These are phyloP conservation scores for Drosophila bocki DNA, from an alignment of 1,140 invertebrate species.

Conservation along the genomic window DNA sequence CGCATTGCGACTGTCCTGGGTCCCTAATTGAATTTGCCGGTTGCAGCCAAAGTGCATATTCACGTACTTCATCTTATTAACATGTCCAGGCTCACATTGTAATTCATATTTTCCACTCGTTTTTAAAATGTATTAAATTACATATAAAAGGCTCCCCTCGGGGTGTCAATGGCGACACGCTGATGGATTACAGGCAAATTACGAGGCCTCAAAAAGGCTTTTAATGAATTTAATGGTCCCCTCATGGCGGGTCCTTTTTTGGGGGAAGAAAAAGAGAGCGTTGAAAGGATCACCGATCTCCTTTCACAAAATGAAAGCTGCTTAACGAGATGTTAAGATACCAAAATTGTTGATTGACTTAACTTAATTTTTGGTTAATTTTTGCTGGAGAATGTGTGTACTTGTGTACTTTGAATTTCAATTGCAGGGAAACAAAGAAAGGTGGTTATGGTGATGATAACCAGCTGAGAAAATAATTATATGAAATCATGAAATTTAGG, in stretches of 20 bases:
- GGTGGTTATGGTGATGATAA: not conserved
- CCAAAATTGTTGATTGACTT: slow-evolving; percentile 10
- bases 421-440: slow-evolving; percentile 10
- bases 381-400: not conserved
- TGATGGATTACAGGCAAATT: slow-evolving; percentile 81
- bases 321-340: slow-evolving; percentile 44
- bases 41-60: slow-evolving; percentile 43
- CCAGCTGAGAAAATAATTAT: not conserved
- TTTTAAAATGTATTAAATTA: slow-evolving; percentile 24
- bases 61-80: slow-evolving; percentile 76
- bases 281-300: slow-evolving; percentile 47
- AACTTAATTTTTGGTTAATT: slow-evolving; percentile 1
- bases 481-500: not conserved
- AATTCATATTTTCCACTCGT: slow-evolving; percentile 52
- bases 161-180: slow-evolving; percentile 63
- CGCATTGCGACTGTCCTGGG: slow-evolving; percentile 37
- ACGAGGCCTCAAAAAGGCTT: slow-evolving; percentile 38
- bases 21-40: slow-evolving; percentile 72
- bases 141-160: slow-evolving; percentile 35
- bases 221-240: slow-evolving; percentile 78
- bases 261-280: slow-evolving; percentile 12
- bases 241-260: slow-evolving; percentile 7
- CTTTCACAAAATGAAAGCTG: slow-evolving; percentile 36
- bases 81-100: slow-evolving; percentile 73
- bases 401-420: slow-evolving; percentile 5